Evolutionary conservation across 2,888 invertebrate genomes (phyloP), one percentile per base, ranked within the genome.

Genomic region (Hirtodrosophila confusa): DNA sequence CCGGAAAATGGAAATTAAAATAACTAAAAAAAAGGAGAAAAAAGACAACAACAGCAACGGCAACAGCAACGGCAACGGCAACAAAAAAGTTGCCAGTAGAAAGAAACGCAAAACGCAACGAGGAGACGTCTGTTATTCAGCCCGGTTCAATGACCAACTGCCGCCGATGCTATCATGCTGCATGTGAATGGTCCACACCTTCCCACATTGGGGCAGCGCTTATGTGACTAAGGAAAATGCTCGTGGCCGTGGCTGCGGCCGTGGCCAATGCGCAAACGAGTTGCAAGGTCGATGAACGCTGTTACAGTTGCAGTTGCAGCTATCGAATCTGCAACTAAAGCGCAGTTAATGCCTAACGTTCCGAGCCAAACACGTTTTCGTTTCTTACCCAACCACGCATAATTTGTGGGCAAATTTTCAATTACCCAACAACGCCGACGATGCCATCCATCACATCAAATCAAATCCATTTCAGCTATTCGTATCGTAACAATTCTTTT

Each of bases 201-300:
- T 64, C 53, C 68, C 66, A 73, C 76, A 57, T 54, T 39, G 36
- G 43, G 17, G 29, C 55, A 49, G 23, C 47, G 61, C 43, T 44
- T 61, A 61, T 60, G 44, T 53, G 49, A 48, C 57, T 53, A 47
- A 51, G 36, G 66, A 64, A 66, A 66, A 64, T 56, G 58, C 63
- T 71, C 51, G 66, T 65, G 58, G 47, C 17, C 17, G 17, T 17
- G 17, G 17, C 17, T 2, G 17, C 2, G 17, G 17, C 56, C 54
- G 56, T 50, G 62, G 54, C 47, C 44, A 67, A 72, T 73, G 72
- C 67, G 73, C 79, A 88, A 90, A 90, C 89, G 90, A 90, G 89
- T 89, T 90, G 90, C 90, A 91, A 90, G 90, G 90, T 91, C 90
- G 90, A 90, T 90, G 90, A 90, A 90, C 90, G 57, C 70, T 64